Evolutionary conservation across 1,140 invertebrate species (phyloP), one percentile per base, ranked within the genome.

Genomic region (Stegodyphus dumicola): DNA sequence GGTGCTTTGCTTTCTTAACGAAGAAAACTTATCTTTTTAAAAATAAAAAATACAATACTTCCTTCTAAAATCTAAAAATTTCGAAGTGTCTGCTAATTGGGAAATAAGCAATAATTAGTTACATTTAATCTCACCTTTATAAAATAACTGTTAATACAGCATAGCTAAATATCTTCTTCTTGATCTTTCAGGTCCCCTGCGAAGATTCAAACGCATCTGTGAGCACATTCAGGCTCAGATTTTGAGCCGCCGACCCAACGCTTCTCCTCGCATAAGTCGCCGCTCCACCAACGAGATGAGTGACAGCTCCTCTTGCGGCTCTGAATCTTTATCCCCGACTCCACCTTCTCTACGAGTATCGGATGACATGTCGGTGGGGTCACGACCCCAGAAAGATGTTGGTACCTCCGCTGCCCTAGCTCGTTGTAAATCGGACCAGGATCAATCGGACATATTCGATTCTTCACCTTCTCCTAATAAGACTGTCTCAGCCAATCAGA

Each of bases 221-320:
- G 97, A 99, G 91, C 96, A 98, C 90, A 96, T 99, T 84, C 97
- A 99, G 90, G 94, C 94, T 6, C 95, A 96, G 89, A 95, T 97
- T 64, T 95, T 95, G 87, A 91, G 92, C 88, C 92, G 94, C 70
- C 74, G 83, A n/a, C 85, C 87, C 33, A 85, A 87, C 76, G 54
- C 80, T 7, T 95, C 95, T 88, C 95, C 95, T 2, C 90, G 94
- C 73, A 94, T 94, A 6, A 88, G 88, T 54, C 92, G 92, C 7
- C 93, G 93, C 83, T 88, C 92, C 90, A 77, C 89, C 70, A 90
- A 93, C 51, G 93, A 95, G 89, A 90, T 95, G 89, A 93, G 93
- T 89, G 95, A 96, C 89, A 95, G 94, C 90, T 95, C 94, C 15
- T 95, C 95, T 66, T 95, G 95, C 88, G 95, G 94, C 18, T 95